Conservation (phyloP, 1,140 invertebrate genomes). For the Potamilus streckersoni region DNA sequence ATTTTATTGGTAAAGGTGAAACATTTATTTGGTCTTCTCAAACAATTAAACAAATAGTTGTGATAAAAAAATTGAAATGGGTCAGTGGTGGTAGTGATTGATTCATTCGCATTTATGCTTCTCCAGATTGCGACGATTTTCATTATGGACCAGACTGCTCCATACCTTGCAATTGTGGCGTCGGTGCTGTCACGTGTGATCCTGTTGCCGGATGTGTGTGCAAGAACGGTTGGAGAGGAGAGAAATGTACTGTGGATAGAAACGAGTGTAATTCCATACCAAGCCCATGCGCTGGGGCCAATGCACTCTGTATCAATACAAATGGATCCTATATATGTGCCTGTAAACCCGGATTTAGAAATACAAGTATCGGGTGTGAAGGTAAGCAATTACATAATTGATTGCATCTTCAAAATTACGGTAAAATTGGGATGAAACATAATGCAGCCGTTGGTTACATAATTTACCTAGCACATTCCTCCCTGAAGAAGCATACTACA, state of each 20-base stretch:
- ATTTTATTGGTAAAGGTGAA: no score
- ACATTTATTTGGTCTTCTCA: no score
- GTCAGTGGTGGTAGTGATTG: no score
- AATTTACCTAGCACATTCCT: no score
- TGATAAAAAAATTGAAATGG: no score
- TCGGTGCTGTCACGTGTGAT: slow-evolving; percentile 18
- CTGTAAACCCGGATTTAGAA: slow-evolving; percentile 3
- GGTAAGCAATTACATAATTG: background rate
- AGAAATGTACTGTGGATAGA: slow-evolving; percentile 10
- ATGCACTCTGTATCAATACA: slow-evolving; percentile 1
- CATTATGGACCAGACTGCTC: slow-evolving; percentile 18
- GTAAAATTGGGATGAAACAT: no score
- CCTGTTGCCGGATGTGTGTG: slow-evolving; percentile 23
- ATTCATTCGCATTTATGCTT: no score
- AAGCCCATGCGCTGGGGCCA: slow-evolving; percentile 2
- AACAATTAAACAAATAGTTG: no score
- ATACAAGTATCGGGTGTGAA: slow-evolving; percentile 1
- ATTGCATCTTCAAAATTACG: no score
- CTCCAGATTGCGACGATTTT: slow-evolving; percentile 14
- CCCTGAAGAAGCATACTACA: no score
- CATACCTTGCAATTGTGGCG: slow-evolving; percentile 8
- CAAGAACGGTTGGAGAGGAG: slow-evolving; percentile 16
- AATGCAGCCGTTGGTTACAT: no score
- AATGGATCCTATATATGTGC: slow-evolving; percentile 5
- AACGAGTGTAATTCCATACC: slow-evolving; percentile 8